Evolutionary conservation across 1,140 invertebrate genomes (phyloP), one percentile per base, ranked within the genome.

Genomic region (Diprion similis): DNA sequence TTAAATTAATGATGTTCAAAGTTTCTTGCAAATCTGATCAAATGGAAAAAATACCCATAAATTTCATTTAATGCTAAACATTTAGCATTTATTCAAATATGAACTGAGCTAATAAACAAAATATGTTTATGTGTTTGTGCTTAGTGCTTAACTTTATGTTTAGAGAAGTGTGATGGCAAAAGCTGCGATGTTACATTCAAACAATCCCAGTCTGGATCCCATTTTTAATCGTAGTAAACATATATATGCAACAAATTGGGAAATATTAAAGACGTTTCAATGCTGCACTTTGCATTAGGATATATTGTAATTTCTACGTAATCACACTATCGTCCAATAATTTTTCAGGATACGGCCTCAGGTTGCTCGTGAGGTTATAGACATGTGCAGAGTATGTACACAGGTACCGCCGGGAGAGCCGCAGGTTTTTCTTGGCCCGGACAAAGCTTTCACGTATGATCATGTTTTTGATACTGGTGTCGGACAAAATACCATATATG

Each of bases 401-500:
- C 90, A 91, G 68, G 96, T 98, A 8, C 93, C 96, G 11, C 91
- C 94, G 2, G 94, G 93, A 1, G 96, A 97, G 78, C 95, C 97
- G 0, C 96, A 99, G 84, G 93, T 99, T 1, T 94, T 96, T 74
- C 90, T 99, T 9, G 98, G 97, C 67, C 93, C 94, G 17, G 97
- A 99, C 86, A 96, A 98, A 83, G 93, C 95, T 48, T 99, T 99
- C 89, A 99, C 98, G 8, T 99, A 98, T 87, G 97, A 99, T 89
- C 94, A 95, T 89, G 97, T 99, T 7, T 98, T 98, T 84, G 95
- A 98, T 83, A 93, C 91, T 8, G 90, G 89, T 71, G 89, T 91
- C n/a, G 89, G 90, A 68, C 95, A 97, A 83, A 90, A 78, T 93
- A 96, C 90, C 84, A 93, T 99, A 37, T 99, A 98, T 84, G 91